Evolutionary conservation across 92 coral and sea anemone genomes (phyloP), one percentile per base, ranked within the genome.

Genomic region (Palythoa grandis): DNA sequence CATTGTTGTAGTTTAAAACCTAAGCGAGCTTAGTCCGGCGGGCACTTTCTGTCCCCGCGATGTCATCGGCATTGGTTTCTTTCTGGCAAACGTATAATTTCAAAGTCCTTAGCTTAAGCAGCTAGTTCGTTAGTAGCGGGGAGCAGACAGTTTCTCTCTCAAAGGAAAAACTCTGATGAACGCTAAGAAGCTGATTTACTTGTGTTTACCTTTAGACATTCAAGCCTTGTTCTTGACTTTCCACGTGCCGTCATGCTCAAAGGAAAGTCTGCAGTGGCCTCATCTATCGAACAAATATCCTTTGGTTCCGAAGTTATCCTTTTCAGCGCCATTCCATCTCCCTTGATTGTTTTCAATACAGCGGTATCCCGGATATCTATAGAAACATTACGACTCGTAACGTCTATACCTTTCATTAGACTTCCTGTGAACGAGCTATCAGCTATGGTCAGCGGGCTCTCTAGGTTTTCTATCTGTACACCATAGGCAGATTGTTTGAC

Each of bases 181-280:
- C n/a, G n/a, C n/a, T n/a, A n/a, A n/a, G n/a, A n/a, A n/a, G n/a
- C n/a, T n/a, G n/a, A n/a, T n/a, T n/a, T n/a, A n/a, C n/a, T n/a
- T n/a, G n/a, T n/a, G n/a, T n/a, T 54, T 77, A 91, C 93, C 89
- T 91, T 91, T 40, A 74, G 47, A 7, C 84, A 83, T 17, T 88
- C 87, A 0, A 77, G 77, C 4, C 7, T 72, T 39, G 83, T 65
- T 12, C 85, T 2, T n/a, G n/a, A n/a, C 6, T 73, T 88, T 11
- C 87, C 88, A 17, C 40, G 3, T 1, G 79, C 93, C 23, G 77
- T 60, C 52, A 91, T 73, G 48, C 13, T 24, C 4, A 80, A 23
- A 19, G 93, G 93, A 52, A 68, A 91, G 50, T 80, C n/a, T 43
- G 52, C 70, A 52, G 52, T 52, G 16, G 23, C 47, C 25, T 13